Evolutionary conservation across 2,113 vertebrate genomes (phyloP).

Genomic region (Cephalophus harveyi): DNA sequence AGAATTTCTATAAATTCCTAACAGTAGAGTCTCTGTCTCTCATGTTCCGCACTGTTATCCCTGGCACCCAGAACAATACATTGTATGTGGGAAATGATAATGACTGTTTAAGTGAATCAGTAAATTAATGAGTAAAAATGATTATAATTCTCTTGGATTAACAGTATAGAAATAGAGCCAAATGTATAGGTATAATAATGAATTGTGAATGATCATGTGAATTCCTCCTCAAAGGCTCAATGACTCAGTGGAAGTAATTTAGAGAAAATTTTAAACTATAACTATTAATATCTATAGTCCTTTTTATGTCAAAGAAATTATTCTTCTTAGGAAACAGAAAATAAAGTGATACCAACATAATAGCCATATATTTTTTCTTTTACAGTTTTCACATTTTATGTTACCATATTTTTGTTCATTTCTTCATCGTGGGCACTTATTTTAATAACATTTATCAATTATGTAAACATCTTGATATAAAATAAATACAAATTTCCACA

Average conservation of each 20-base stretch:
- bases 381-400: not conserved
- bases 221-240: not conserved
- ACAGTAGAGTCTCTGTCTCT: not conserved
- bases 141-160: not conserved
- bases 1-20: not conserved
- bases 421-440: not conserved
- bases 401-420: not conserved
- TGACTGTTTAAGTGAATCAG: not conserved
- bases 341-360: not conserved
- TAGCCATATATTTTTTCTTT: not conserved
- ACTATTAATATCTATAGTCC: not conserved
- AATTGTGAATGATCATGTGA: not conserved
- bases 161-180: not conserved
- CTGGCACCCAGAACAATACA: not conserved
- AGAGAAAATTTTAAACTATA: not conserved
- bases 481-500: not conserved
- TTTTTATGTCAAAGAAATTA: not conserved
- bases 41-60: not conserved
- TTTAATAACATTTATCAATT: not conserved
- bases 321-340: not conserved
- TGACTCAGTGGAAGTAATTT: not conserved
- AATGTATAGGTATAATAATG: not conserved
- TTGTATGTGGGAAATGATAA: not conserved
- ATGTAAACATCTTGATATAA: not conserved
- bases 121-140: not conserved